Evolutionary conservation across 1,140 invertebrate genomes (phyloP), one percentile per base, ranked within the genome.

Genomic region (Trichonephila clavata): DNA sequence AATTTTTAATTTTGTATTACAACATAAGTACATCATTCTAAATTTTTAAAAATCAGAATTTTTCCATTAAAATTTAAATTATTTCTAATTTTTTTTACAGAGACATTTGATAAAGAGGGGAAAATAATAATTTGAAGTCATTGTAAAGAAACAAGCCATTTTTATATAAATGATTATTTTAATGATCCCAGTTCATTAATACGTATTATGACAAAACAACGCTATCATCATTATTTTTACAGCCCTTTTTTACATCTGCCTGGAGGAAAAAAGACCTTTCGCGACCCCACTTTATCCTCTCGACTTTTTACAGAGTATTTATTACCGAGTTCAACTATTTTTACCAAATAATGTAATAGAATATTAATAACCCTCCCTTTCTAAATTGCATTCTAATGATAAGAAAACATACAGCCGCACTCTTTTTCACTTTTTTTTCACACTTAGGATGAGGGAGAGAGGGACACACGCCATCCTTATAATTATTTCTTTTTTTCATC

Each of bases 311-410:
- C 27, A 32, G 27, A 32, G 27, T 77, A 77, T 77, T 77, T 77
- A 77, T 77, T 32, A 39, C 71, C 21, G 18, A 21, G 2, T 16
- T 24, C 18, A 18, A 32, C 18, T 77, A 77, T 77, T 77, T 77
- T 77, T 77, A 84, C n/a, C 32, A 60, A 84, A 84, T 60, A 84
- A 84, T 84, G 83, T 84, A 84, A 84, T 84, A 24, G 83, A 84
- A 84, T 84, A 84, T 60, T 84, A 59, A 84, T 59, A 21, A 27
- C 50, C 24, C 10, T 59, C 14, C 39, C 71, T 84, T 59, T 27
- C 2, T 21, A 60, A 60, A 84, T 84, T 84, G 71, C 57, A 84
- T 84, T 59, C 50, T 84, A 84, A 84, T 60, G 83, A 59, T 59
- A 84, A 84, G 83, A 84, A 84, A 84, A 84, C 18, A 84, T 77